These are phyloP conservation scores for Hycleus phaleratus DNA, from an alignment of 1,140 invertebrate genomes.

Conservation along the genomic window DNA sequence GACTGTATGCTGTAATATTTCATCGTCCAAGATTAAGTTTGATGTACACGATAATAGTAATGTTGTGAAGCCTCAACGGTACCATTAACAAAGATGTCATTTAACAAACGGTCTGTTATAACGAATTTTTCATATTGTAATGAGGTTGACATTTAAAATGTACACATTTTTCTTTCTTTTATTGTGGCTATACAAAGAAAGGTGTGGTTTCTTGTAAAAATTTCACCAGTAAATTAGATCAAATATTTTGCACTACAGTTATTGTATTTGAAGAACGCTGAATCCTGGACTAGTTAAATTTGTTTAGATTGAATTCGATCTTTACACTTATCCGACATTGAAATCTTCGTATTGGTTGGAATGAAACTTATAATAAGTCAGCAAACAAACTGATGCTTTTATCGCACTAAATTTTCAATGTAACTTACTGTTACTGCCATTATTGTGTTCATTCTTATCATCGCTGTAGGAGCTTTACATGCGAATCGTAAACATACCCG, in stretches of 20 bases:
- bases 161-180: background rate
- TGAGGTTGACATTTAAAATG: background rate
- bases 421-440: too few species aligned
- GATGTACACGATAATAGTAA: background rate
- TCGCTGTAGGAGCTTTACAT: too few species aligned
- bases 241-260: too few species aligned
- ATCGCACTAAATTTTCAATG: too few species aligned
- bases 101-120: background rate
- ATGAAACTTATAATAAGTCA: too few species aligned
- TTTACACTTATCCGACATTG: background rate
- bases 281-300: too few species aligned
- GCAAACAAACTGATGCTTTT: too few species aligned
- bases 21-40: background rate
- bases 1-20: background rate
- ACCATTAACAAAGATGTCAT: background rate
- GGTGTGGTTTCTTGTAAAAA: too few species aligned
- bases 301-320: background rate
- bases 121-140: background rate
- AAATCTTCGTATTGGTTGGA: background rate
- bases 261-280: too few species aligned
- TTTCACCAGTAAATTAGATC: too few species aligned
- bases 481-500: too few species aligned
- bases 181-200: background rate
- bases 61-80: background rate
- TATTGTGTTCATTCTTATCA: too few species aligned